Percentiles rank a stretch among this genome's conserved stretches.
Conservation (phyloP, 2,113 vertebrate genomes). For the Lanius collurio region DNA sequence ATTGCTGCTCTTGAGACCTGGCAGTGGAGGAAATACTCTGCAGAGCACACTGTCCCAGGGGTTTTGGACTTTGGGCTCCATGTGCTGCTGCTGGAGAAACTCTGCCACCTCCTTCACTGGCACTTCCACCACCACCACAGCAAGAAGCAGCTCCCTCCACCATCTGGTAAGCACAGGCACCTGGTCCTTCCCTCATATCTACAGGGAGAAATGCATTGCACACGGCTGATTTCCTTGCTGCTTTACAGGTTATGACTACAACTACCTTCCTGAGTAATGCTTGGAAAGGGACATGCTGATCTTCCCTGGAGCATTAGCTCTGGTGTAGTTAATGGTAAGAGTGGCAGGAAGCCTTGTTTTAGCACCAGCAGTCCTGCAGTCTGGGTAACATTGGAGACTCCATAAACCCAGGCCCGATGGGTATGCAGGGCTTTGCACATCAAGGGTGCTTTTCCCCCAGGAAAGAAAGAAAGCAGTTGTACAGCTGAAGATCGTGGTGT, state of each 20-base stretch:
- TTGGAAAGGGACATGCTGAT: not conserved
- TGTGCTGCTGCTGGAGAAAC: not conserved
- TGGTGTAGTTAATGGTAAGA: accelerated
- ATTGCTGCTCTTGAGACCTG: not conserved
- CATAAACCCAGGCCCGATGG: accelerated
- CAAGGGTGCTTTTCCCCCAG: not conserved
- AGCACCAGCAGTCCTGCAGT: not conserved
- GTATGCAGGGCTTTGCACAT: not conserved
- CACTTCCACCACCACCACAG: no score
- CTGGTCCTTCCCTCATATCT: not conserved
- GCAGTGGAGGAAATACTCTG: not conserved
- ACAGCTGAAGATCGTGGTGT: not conserved
- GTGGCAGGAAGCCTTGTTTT: not conserved
- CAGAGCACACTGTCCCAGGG: accelerated
- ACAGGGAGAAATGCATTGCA: accelerated
- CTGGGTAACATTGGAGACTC: accelerated
- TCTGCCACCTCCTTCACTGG: not conserved
- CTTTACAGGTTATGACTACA: not conserved
- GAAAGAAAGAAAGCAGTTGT: not conserved
- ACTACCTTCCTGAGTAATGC: not conserved
- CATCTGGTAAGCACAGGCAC: not conserved
- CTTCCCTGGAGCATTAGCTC: not conserved
- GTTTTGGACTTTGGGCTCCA: not conserved
- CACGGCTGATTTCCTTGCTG: not conserved
- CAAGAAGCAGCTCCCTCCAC: not conserved